A percentile compares a stretch with the other conserved stretches of the same genome.
Conservation (phyloP, 2,113 vertebrate genomes). For the Edolisoma coerulescens region DNA sequence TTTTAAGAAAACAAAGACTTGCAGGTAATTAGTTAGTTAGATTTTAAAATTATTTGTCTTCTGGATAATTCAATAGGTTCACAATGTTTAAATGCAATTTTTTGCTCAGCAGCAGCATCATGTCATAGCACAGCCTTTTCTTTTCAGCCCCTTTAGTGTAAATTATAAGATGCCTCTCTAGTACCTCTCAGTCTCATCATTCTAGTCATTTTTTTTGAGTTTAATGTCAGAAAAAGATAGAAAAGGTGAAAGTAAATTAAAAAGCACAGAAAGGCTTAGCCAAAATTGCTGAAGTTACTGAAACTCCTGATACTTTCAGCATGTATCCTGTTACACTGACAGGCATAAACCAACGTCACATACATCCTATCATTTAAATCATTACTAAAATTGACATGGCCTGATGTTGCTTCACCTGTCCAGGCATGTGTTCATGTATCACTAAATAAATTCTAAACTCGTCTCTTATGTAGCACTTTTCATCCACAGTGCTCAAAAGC, state of each 20-base stretch:
- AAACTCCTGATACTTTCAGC: not conserved
- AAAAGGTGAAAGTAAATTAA: not conserved
- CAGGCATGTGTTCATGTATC: not conserved
- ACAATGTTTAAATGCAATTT: not conserved
- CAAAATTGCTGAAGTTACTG: not conserved
- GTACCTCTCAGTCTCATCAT: not conserved
- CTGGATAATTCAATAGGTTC: not conserved
- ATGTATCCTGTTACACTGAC: not conserved
- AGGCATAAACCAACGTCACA: not conserved
- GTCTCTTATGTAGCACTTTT: not conserved
- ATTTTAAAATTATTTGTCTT: not conserved
- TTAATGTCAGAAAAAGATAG: not conserved
- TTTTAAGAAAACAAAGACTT: not conserved
- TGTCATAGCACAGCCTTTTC: not conserved
- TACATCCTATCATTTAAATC: not conserved
- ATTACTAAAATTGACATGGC: not conserved
- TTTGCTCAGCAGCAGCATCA: not conserved
- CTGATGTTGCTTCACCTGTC: not conserved
- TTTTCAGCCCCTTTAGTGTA: not conserved
- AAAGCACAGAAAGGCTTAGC: not conserved
- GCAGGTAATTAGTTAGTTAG: not conserved
- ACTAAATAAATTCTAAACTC: not conserved
- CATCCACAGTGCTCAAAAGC: not conserved
- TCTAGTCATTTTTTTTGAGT: not conserved
- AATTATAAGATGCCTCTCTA: not conserved